Conservation (phyloP, 2,797 vertebrate species). For the Natrix natrix region DNA sequence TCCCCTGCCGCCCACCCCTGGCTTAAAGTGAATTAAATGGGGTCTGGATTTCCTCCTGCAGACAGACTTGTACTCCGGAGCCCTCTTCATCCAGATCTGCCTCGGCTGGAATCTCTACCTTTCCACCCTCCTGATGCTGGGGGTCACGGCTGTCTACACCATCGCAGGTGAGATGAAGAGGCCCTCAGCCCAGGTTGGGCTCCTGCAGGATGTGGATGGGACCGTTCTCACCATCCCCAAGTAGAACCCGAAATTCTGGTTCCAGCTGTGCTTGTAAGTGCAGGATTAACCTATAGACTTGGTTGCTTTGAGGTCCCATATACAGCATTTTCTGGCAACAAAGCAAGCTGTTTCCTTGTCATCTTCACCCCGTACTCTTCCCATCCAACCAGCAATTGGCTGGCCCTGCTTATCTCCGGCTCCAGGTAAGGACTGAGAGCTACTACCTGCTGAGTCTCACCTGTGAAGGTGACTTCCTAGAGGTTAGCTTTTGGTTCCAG, state of each 20-base stretch:
- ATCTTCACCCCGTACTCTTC: background rate
- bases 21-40: no score
- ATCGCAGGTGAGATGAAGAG: conserved; percentile 77
- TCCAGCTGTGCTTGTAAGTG: background rate
- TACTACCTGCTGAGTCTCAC: background rate
- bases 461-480: background rate
- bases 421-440: background rate
- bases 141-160: conserved; percentile 86
- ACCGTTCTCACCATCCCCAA: background rate
- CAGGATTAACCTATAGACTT: background rate
- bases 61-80: conserved; percentile 90
- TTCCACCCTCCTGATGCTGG: conserved; percentile 84
- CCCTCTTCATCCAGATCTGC: conserved; percentile 89
- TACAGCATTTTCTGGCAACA: background rate
- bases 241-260: background rate
- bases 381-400: background rate
- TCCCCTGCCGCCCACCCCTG: background rate
- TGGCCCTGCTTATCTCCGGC: background rate
- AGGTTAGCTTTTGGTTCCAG: background rate
- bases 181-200: background rate
- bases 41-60: conserved; percentile 46
- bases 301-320: background rate
- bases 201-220: background rate
- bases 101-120: conserved; percentile 93
- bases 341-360: background rate